phyloP scores from a whole-genome alignment of 64 coral and sea anemone species.

The Cladopsammia gracilis region DNA sequence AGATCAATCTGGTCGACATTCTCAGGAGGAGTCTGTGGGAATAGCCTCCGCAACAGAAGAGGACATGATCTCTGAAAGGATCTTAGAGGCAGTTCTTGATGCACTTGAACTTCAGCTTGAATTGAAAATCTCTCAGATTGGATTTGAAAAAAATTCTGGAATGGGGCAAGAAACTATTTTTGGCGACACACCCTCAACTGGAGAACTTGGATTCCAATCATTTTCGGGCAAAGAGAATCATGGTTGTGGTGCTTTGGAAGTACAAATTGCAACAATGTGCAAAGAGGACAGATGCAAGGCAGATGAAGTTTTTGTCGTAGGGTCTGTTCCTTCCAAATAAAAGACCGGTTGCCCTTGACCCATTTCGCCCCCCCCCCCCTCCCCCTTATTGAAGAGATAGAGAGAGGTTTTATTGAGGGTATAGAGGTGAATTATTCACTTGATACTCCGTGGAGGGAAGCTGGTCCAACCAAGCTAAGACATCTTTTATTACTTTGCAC shows the following conservation, averaged over 20 bases:
- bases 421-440: slow-evolving; percentile 54
- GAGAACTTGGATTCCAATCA: background rate
- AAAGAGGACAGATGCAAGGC: too few species aligned
- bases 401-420: too few species aligned
- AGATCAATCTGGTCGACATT: background rate
- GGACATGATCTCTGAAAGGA: background rate
- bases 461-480: slow-evolving; percentile 41
- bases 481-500: slow-evolving; percentile 71
- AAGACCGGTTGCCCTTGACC: too few species aligned
- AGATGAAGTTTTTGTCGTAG: too few species aligned
- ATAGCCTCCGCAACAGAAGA: background rate
- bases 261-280: too few species aligned
- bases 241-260: too few species aligned
- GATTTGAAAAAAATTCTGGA: slow-evolving; percentile 8
- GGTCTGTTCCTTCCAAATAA: too few species aligned
- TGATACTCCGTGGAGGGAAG: slow-evolving; percentile 50
- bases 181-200: background rate
- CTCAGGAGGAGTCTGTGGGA: background rate
- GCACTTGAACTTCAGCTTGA: slow-evolving; percentile 10
- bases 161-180: slow-evolving; percentile 17
- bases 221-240: too few species aligned
- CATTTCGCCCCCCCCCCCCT: too few species aligned
- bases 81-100: background rate
- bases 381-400: too few species aligned
- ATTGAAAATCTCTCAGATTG: slow-evolving; percentile 12